Percentiles rank a stretch among this genome's conserved stretches.
These are phyloP conservation scores for Hoplostethus mediterraneus DNA, from an alignment of 2,797 vertebrate species.

Conservation along the genomic window DNA sequence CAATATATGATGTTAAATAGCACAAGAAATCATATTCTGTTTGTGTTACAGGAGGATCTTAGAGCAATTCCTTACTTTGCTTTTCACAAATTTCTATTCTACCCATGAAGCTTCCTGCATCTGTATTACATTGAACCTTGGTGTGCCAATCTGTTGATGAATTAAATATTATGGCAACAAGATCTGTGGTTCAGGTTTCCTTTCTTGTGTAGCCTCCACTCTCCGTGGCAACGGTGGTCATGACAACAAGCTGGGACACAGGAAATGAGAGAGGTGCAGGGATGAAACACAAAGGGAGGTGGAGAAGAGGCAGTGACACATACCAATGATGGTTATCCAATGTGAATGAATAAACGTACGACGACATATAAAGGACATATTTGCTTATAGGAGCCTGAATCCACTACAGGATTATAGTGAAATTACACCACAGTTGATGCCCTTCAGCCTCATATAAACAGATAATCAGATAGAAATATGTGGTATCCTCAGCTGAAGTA, in stretches of 20 bases:
- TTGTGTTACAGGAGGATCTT: constrained; percentile 33
- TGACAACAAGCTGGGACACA: constrained; percentile 79
- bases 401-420: not conserved
- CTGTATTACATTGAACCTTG: constrained; percentile 40
- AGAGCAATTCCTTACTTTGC: constrained; percentile 49
- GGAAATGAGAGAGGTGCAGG: constrained; percentile 68
- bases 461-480: not conserved
- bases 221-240: constrained; percentile 83
- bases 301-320: constrained; percentile 47
- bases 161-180: constrained; percentile 85
- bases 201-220: constrained; percentile 72
- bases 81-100: constrained; percentile 26
- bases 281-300: constrained; percentile 57
- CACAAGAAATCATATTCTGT: not conserved
- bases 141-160: constrained; percentile 71
- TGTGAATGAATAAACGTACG: not conserved
- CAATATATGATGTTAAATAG: not conserved
- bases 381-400: not conserved
- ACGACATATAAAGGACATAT: not conserved
- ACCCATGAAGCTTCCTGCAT: not conserved
- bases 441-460: not conserved
- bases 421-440: not conserved
- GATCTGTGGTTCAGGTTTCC: constrained; percentile 82
- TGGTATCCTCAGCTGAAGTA: too few relatives aligned
- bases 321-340: constrained; percentile 36